Percentiles rank a stretch among this genome's conserved stretches.
phyloP scores from a whole-genome alignment of 2,888 invertebrate genomes.

The Theristus sp. region DNA sequence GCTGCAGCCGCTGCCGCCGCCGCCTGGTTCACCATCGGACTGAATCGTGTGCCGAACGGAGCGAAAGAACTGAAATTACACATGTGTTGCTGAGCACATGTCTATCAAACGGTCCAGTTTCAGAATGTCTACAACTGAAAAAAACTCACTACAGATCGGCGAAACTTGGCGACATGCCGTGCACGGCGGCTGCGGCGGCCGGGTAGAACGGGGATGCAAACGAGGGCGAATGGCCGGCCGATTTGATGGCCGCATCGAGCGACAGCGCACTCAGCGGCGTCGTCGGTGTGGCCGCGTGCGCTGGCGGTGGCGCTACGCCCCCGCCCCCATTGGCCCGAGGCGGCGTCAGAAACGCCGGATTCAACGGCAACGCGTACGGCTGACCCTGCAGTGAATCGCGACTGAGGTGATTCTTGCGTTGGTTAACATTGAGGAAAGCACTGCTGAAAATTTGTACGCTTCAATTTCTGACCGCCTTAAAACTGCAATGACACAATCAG shows the following conservation, averaged over 20 bases:
- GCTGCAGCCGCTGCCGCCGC: not conserved
- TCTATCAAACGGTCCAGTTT: no score
- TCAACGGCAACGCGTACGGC: not conserved
- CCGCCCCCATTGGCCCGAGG: not conserved
- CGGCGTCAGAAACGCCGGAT: not conserved
- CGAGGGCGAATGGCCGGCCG: not conserved
- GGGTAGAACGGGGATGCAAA: not conserved
- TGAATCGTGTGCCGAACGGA: not conserved
- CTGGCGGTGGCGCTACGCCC: not conserved
- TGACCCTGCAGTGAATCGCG: not conserved
- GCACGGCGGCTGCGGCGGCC: not conserved
- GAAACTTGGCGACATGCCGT: slow-evolving; percentile 3
- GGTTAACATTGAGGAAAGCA: no score
- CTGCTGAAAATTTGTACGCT: no score
- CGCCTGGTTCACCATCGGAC: not conserved
- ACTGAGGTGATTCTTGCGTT: no score
- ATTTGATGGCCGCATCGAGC: not conserved
- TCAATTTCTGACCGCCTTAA: no score
- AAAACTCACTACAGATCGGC: not conserved
- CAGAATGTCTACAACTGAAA: not conserved
- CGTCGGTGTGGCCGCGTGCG: not conserved
- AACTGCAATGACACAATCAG: no score
- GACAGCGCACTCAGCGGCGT: not conserved
- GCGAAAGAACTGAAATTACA: not conserved
- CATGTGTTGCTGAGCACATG: no score